Base-by-base conservation (phyloP, 1,140 invertebrate species). In the Asobara japonica region DNA sequence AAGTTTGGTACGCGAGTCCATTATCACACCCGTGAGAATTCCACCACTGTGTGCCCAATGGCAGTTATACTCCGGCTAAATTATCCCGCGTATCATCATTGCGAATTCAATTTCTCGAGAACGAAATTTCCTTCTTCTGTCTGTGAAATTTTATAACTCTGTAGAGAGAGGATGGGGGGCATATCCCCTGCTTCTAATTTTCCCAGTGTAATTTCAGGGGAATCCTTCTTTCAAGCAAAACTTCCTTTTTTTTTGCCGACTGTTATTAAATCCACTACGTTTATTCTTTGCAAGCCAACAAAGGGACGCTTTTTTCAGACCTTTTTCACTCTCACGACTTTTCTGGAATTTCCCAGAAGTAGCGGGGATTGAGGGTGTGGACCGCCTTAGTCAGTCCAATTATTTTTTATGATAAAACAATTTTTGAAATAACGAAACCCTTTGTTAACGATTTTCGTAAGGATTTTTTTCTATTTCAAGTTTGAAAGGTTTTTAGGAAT, bases 261-360 rank as follows among this genome's bases (percentile, higher is more conserved):
- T 18, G 25, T 56, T 56, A 56, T 56, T 56, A 56, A 56, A 22
- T 25, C 6, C 7, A 5, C 18, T 25, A 45, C 18, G n/a, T 45
- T 56, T 22, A 56, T 25, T 56, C 22, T 56, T 56, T 56, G 18
- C 22, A 56, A 56, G 18, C 25, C 51, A 56, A 56, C 51, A 56
- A 56, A 56, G 20, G 25, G 51, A 3, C 56, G 10, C 10, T 29
- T 72, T 60, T 61, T 60, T 18, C 36, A 36, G 16, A 64, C 71
- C 45, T 33, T 66, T 74, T 79, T 77, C 75, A 79, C 77, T 77
- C 77, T 78, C 76, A 81, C 77, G 77, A 78, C 16, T 74, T 72
- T n/a, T n/a, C n/a, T n/a, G n/a, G n/a, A n/a, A n/a, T n/a, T n/a
- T n/a, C n/a, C n/a, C n/a, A n/a, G n/a, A n/a, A n/a, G n/a, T n/a